These are phyloP conservation scores for Fragum sueziense DNA, from an alignment of 2,888 invertebrate species.

Conservation along the genomic window DNA sequence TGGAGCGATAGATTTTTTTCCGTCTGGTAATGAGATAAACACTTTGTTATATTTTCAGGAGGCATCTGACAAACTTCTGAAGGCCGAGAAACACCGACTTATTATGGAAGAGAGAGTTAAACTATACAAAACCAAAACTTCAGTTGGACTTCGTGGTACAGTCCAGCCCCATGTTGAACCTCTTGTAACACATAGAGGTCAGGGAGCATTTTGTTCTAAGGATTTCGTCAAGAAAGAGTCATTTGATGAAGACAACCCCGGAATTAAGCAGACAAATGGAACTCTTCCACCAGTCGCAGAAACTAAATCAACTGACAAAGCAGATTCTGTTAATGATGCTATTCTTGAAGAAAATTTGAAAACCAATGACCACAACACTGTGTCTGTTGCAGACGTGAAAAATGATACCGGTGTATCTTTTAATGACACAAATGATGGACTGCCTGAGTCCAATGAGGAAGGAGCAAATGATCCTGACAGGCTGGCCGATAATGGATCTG, in stretches of 20 bases:
- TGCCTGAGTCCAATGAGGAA: background rate
- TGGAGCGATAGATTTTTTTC: too few species aligned
- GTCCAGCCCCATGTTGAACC: conserved; percentile 62
- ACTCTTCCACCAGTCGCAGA: too few species aligned
- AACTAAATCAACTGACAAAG: too few species aligned
- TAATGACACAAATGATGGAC: background rate
- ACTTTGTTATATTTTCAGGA: conserved; percentile 84
- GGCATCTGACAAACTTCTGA: conserved; percentile 88
- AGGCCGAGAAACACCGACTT: conserved; percentile 88
- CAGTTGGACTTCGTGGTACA: conserved; percentile 66
- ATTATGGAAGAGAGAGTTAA: conserved; percentile 88
- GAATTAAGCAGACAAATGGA: background rate
- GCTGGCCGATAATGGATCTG: background rate
- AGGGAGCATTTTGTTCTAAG: conserved; percentile 63
- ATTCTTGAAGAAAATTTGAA: too few species aligned
- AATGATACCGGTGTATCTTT: too few species aligned
- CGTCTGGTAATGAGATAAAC: too few species aligned
- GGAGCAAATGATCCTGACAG: background rate
- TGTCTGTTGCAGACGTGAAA: too few species aligned
- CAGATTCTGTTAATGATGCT: too few species aligned
- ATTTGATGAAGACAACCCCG: background rate
- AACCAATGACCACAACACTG: too few species aligned
- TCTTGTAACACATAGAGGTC: conserved; percentile 71
- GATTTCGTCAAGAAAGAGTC: conserved; percentile 52
- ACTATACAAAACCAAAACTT: conserved; percentile 77